A percentile compares a stretch with the other conserved stretches of the same genome.
Evolutionary conservation across 2,797 vertebrate species (phyloP).

Genomic region (Spea hammondii): DNA sequence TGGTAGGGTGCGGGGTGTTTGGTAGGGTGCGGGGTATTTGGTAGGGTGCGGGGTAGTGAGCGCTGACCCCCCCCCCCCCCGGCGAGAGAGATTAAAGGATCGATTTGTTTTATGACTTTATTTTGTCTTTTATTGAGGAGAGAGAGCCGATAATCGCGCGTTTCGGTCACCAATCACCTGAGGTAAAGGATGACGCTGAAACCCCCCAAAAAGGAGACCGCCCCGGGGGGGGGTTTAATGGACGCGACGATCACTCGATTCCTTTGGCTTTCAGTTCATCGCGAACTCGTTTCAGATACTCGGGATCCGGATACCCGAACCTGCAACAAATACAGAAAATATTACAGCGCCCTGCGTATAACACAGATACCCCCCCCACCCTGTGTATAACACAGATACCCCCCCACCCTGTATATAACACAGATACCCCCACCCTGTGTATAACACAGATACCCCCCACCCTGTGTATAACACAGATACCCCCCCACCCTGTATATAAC

Average conservation of each 20-base stretch:
- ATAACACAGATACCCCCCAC: neutral
- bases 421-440: neutral
- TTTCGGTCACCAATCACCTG: too few relatives aligned
- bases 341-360: neutral
- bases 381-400: neutral
- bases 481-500: too few relatives aligned
- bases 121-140: too few relatives aligned
- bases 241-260: constrained; percentile 68
- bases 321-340: constrained; percentile 63
- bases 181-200: too few relatives aligned
- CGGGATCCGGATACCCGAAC: constrained; percentile 85
- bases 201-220: neutral
- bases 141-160: too few relatives aligned
- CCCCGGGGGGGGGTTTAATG: neutral
- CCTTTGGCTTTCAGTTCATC: constrained; percentile 85
- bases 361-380: too few relatives aligned
- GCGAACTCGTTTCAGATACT: constrained; percentile 78
- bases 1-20: too few relatives aligned
- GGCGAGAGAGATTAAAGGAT: too few relatives aligned
- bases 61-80: too few relatives aligned
- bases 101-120: too few relatives aligned
- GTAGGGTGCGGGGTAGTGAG: too few relatives aligned
- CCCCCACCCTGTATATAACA: neutral
- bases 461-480: neutral
- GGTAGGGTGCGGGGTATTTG: too few relatives aligned